phyloP scores from a whole-genome alignment of 2,888 invertebrate species.

The Stegophylla sp. region DNA sequence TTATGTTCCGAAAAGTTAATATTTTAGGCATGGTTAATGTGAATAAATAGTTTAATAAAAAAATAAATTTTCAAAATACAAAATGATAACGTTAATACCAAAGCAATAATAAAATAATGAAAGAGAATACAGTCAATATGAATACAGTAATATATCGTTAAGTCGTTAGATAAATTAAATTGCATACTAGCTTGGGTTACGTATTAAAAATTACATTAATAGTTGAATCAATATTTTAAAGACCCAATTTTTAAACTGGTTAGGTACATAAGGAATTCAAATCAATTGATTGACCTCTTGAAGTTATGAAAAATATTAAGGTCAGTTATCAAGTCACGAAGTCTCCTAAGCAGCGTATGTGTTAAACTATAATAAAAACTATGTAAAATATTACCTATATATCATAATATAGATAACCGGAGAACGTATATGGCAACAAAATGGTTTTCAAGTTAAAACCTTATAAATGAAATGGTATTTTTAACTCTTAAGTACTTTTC shows the following conservation, averaged over 20 bases:
- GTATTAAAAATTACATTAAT: neutral
- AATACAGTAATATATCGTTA: no score
- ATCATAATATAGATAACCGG: neutral
- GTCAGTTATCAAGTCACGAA: neutral
- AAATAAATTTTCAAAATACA: no score
- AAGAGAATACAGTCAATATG: no score
- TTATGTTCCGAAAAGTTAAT: no score
- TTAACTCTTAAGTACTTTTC: neutral
- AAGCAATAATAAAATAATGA: no score
- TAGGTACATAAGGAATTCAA: neutral
- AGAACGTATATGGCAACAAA: neutral
- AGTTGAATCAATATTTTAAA: neutral
- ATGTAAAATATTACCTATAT: neutral
- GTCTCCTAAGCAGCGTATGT: conserved; percentile 7
- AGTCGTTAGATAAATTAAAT: no score
- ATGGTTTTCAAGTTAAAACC: neutral
- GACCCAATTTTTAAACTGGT: conserved; percentile 22
- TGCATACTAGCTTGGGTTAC: no score
- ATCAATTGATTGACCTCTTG: conserved; percentile 15
- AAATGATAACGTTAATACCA: no score
- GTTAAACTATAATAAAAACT: neutral
- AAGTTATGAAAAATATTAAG: neutral
- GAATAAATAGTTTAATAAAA: no score
- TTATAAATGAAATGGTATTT: neutral
- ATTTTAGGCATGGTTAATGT: no score